Evolutionary conservation across 1,140 invertebrate genomes (phyloP), one percentile per base, ranked within the genome.

Genomic region (Bombus confusus): DNA sequence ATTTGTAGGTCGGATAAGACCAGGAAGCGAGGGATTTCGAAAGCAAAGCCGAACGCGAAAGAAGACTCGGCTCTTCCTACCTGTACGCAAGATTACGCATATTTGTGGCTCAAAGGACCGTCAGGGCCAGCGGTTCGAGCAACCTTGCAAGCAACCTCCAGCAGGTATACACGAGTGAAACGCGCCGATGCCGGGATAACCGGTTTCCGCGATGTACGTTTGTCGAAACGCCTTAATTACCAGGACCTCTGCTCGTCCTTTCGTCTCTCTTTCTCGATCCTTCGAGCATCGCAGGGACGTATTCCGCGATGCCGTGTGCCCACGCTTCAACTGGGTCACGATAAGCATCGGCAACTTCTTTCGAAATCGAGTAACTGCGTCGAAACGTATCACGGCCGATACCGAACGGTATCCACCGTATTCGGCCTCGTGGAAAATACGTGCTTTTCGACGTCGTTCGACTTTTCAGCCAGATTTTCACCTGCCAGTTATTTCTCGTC

Each of bases 181-280:
- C 73, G 78, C 80, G n/a, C 57, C 68, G 73, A 68, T 77, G 52
- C 82, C 75, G 66, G 73, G 72, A 87, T 87, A 93, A 93, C 92
- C 92, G 92, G 92, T 93, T 92, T 86, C 80, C 66, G 75, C 86
- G 71, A 41, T 87, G 64, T 86, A 85, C 83, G 88, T 92, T 90
- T 86, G 78, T 76, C 86, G 91, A 91, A 93, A 93, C 92, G 87
- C 91, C 90, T 93, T 92, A 93, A 93, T 93, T 93, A 92, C 84
- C 89, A 82, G 89, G 91, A 91, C 89, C 86, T 84, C 71, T 75
- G 62, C 74, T 66, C 66, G 62, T 87, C 75, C 73, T 81, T 87
- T 90, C 79, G 64, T 80, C 62, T 78, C 66, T 85, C 62, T 47
- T 66, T 80, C 76, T 89, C 68, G 57, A 34, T 41, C 79, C 71